Evolutionary conservation across 2,888 invertebrate genomes (phyloP).

Genomic region (Drosophila leonis): DNA sequence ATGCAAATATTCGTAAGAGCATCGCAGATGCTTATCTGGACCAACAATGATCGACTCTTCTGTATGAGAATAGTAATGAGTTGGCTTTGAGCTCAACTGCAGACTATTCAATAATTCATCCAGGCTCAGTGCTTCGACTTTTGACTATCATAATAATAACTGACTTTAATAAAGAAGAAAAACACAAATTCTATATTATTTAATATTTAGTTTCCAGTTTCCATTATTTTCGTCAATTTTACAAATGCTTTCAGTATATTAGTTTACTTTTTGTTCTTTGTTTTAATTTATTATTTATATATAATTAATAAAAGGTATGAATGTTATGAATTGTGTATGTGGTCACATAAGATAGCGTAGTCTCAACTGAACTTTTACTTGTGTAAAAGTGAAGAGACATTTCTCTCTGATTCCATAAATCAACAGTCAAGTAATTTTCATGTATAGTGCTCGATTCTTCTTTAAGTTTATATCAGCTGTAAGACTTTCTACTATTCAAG

Average conservation of each 20-base stretch:
- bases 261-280: too few species aligned
- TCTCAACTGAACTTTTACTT: not conserved
- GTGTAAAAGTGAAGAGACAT: not conserved
- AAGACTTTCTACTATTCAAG: not conserved
- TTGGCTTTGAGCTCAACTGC: slow-evolving; percentile 10
- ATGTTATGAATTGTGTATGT: too few species aligned
- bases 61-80: slow-evolving; percentile 30
- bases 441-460: not conserved
- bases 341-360: not conserved
- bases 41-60: slow-evolving; percentile 40
- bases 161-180: not conserved
- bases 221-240: too few species aligned
- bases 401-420: not conserved
- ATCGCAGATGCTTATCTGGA: slow-evolving; percentile 27
- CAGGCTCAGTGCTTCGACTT: not conserved
- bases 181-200: not conserved
- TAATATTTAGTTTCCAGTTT: too few species aligned
- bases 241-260: too few species aligned
- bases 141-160: not conserved
- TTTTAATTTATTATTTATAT: too few species aligned
- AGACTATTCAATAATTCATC: slow-evolving; percentile 45
- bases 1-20: slow-evolving; percentile 52
- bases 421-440: not conserved
- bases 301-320: too few species aligned
- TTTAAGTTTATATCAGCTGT: not conserved